Percentiles rank a stretch among this genome's conserved stretches.
These are phyloP conservation scores for Gobio occitaniae DNA, from an alignment of 2,797 vertebrate genomes.

Conservation along the genomic window DNA sequence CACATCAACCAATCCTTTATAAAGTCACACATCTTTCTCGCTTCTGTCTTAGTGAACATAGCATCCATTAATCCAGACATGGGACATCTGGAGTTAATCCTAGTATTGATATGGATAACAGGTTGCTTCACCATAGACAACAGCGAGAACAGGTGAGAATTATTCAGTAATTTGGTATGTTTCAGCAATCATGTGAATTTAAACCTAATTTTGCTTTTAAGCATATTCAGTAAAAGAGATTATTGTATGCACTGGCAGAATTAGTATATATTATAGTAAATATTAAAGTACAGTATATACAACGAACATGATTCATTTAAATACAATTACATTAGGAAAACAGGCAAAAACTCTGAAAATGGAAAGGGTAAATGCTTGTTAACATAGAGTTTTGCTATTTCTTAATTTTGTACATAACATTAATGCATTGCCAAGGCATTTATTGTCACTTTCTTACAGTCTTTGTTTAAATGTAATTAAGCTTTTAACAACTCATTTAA, in stretches of 20 bases:
- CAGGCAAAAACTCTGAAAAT: neutral
- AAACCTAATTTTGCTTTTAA: neutral
- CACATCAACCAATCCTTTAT: slow-evolving; percentile 56
- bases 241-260: neutral
- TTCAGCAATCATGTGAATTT: neutral
- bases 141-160: slow-evolving; percentile 51
- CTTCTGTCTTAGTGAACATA: slow-evolving; percentile 55
- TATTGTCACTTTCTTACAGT: neutral
- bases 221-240: neutral
- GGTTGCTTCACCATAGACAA: slow-evolving; percentile 32
- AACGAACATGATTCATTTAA: neutral
- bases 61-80: slow-evolving; percentile 68
- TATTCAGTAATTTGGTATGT: neutral
- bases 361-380: neutral
- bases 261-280: neutral
- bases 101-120: slow-evolving; percentile 73
- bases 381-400: neutral
- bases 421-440: neutral
- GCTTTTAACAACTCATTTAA: neutral
- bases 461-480: neutral
- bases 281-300: neutral
- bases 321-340: neutral
- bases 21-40: slow-evolving; percentile 54
- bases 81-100: slow-evolving; percentile 64
- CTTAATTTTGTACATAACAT: neutral